Evolutionary conservation across 2,797 vertebrate genomes (phyloP), one percentile per base, ranked within the genome.

Genomic region (Calcarius lapponicus): DNA sequence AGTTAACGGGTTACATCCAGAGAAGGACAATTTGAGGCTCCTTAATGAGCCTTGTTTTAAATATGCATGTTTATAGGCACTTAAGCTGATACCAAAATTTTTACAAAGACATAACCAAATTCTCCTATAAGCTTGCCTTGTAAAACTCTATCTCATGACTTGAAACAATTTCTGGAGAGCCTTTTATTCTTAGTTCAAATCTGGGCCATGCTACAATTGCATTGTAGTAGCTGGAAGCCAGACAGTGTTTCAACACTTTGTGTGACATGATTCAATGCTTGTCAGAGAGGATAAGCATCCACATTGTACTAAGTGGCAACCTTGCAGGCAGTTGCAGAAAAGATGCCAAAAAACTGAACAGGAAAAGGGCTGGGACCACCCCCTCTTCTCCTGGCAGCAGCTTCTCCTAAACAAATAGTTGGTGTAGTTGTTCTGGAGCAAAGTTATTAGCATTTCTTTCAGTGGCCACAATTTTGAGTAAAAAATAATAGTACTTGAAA

Each of bases 181-280:
- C 47, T 80, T 90, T 86, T 72, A 51, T 32, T 67, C 75, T 51
- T 45, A 45, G 38, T 48, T 93, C 66, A 84, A 82, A 94, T 84
- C 31, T 47, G 60, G 87, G 85, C 62, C 51, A 15, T 19, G 21
- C 42, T 80, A 50, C 78, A 57, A 86, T 67, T 67, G 56, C 47
- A 70, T 20, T 92, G 73, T 57, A 84, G 64, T 70, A 92, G 80
- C 70, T 88, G 80, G 86, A 93, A 95, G 76, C 80, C 85, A 92
- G 78, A 34, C 45, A 67, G 17, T 26, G 60, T 85, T 92, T 88
- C 90, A 86, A 79, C 86, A 83, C 48, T 86, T 76, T 34, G 61
- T 86, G 78, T 76, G 76, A 88, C 67, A 36, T 50, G 67, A 79
- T 56, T 82, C 91, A 76, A 47, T 61, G 70, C 61, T 82, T 94